Conservation (phyloP, 2,888 invertebrate species). For the Drosophila nr. fundita region DNA sequence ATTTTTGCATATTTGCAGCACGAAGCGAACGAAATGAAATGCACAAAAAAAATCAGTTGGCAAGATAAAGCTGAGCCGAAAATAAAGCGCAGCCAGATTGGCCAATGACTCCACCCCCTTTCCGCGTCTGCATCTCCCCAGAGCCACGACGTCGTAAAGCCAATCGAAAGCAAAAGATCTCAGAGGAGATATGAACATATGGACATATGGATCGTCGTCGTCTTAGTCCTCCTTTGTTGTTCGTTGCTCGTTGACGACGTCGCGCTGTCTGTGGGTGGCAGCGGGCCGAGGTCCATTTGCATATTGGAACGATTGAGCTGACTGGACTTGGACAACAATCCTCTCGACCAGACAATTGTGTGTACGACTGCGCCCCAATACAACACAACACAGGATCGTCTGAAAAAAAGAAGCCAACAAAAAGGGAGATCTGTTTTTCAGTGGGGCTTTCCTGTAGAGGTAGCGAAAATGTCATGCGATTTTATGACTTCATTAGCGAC, state of each 20-base stretch:
- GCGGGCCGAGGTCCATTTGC: slow-evolving; percentile 70
- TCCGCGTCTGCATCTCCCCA: slow-evolving; percentile 33
- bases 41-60: slow-evolving; percentile 61
- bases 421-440: slow-evolving; percentile 66
- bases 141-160: slow-evolving; percentile 55
- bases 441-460: slow-evolving; percentile 52
- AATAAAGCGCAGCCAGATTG: slow-evolving; percentile 58
- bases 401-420: slow-evolving; percentile 11
- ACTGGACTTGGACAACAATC: slow-evolving; percentile 40
- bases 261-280: slow-evolving; percentile 74
- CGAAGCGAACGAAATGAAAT: slow-evolving; percentile 64
- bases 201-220: slow-evolving; percentile 64
- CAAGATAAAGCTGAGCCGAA: slow-evolving; percentile 64
- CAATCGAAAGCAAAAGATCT: slow-evolving; percentile 77
- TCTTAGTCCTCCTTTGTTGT: slow-evolving; percentile 20
- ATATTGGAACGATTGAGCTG: slow-evolving; percentile 75
- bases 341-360: slow-evolving; percentile 57
- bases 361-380: slow-evolving; percentile 57
- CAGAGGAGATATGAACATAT: slow-evolving; percentile 56
- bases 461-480: slow-evolving; percentile 82
- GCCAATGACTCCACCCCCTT: slow-evolving; percentile 23
- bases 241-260: slow-evolving; percentile 26
- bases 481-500: slow-evolving; percentile 85
- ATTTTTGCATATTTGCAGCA: slow-evolving; percentile 81
- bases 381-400: slow-evolving; percentile 56